These are phyloP conservation scores for Pomatorhinus ruficollis DNA, from an alignment of 2,113 vertebrate species.

Conservation along the genomic window DNA sequence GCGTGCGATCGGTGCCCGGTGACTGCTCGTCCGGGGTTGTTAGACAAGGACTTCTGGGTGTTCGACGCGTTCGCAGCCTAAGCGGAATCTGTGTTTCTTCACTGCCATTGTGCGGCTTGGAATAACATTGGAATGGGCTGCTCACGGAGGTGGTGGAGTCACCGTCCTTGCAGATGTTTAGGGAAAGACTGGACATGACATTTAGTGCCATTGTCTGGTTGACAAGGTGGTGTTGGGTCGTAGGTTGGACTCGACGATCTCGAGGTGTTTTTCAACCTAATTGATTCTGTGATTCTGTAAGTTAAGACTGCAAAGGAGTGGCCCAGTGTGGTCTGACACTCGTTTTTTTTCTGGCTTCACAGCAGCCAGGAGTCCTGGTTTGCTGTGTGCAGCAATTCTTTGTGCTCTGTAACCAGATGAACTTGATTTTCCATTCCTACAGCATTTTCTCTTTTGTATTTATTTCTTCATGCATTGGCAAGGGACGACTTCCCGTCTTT, in stretches of 20 bases:
- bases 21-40: rapidly evolving
- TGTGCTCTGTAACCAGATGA: rapidly evolving
- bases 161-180: background rate
- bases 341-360: background rate
- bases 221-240: background rate
- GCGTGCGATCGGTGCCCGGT: rapidly evolving
- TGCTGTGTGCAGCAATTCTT: background rate
- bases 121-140: background rate
- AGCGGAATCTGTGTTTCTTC: background rate
- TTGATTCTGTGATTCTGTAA: background rate
- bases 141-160: background rate
- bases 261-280: background rate
- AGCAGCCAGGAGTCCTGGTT: background rate
- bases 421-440: background rate
- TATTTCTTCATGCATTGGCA: rapidly evolving
- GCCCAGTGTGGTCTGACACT: rapidly evolving
- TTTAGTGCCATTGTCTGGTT: background rate
- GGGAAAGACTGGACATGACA: background rate
- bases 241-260: background rate
- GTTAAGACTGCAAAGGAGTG: background rate
- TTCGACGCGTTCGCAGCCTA: rapidly evolving
- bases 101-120: background rate
- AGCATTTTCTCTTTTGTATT: background rate
- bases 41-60: rapidly evolving
- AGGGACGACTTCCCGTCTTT: background rate